These are phyloP conservation scores for Emydocephalus ijimae DNA, from an alignment of 2,113 vertebrate genomes.

Conservation along the genomic window DNA sequence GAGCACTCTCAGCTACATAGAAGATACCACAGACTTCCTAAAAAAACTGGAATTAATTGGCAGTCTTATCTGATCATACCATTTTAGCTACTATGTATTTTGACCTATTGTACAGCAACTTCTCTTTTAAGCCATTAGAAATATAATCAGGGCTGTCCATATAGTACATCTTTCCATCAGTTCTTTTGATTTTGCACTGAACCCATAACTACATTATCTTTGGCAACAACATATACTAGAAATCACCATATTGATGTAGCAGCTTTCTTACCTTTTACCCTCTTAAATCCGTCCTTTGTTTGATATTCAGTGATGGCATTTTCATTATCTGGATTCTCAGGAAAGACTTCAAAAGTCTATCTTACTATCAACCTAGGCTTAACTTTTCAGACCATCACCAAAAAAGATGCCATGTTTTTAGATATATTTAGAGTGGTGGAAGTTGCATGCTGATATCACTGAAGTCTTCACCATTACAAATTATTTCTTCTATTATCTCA, in stretches of 20 bases:
- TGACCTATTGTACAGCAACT: not conserved
- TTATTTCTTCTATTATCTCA: not conserved
- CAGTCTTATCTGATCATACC: not conserved
- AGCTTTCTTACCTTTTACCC: not conserved
- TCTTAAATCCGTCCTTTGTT: not conserved
- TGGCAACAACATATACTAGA: not conserved
- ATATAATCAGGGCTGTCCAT: not conserved
- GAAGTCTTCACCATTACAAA: not conserved
- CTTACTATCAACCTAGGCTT: not conserved
- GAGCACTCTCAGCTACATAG: not conserved
- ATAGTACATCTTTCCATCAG: not conserved
- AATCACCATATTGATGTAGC: not conserved
- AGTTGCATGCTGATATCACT: not conserved
- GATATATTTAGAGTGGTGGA: not conserved
- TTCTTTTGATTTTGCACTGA: not conserved
- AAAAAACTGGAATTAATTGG: not conserved
- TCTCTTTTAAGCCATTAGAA: not conserved
- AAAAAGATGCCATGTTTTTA: not conserved
- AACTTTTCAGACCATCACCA: not conserved
- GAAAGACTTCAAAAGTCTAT: not conserved
- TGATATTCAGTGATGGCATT: not conserved
- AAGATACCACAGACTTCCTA: not conserved
- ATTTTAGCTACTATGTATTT: not conserved
- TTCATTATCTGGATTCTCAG: not conserved
- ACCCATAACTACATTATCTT: not conserved